Evolutionary conservation across 2,797 vertebrate species (phyloP).

Genomic region (Sebastes elongatus): DNA sequence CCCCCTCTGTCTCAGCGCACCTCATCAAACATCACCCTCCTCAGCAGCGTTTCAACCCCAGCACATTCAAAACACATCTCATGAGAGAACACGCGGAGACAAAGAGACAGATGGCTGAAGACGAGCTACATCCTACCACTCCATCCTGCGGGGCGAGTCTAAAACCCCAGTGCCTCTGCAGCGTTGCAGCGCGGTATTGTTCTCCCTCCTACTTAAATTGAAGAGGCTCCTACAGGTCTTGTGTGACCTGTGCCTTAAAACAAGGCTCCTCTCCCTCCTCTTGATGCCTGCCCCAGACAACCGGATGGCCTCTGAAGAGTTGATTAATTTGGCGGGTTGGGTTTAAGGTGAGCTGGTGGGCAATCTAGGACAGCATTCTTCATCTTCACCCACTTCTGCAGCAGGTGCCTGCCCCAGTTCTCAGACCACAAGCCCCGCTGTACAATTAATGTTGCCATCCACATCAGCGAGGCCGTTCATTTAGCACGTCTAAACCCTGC

Average conservation of each 20-base stretch:
- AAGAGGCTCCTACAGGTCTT: constrained; percentile 59
- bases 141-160: constrained; percentile 57
- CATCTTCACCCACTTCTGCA: constrained; percentile 85
- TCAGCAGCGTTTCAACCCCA: constrained; percentile 65
- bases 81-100: constrained; percentile 56
- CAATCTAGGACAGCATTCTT: constrained; percentile 85
- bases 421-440: constrained; percentile 65
- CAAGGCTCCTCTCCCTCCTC: constrained; percentile 43
- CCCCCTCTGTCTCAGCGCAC: constrained; percentile 64
- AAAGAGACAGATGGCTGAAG: constrained; percentile 76
- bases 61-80: constrained; percentile 67
- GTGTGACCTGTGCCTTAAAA: constrained; percentile 72
- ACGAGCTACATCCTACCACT: constrained; percentile 54
- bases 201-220: constrained; percentile 14
- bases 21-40: constrained; percentile 79
- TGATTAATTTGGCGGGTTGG: constrained; percentile 79
- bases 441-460: constrained; percentile 77
- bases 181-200: constrained; percentile 13
- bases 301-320: constrained; percentile 73
- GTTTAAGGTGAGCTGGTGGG: constrained; percentile 78
- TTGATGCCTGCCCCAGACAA: constrained; percentile 73
- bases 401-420: constrained; percentile 86
- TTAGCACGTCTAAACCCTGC: constrained; percentile 27
- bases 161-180: constrained; percentile 44
- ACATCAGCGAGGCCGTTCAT: constrained; percentile 54